Conservation (phyloP, 2,113 vertebrate genomes). For the Gulo gulo region DNA sequence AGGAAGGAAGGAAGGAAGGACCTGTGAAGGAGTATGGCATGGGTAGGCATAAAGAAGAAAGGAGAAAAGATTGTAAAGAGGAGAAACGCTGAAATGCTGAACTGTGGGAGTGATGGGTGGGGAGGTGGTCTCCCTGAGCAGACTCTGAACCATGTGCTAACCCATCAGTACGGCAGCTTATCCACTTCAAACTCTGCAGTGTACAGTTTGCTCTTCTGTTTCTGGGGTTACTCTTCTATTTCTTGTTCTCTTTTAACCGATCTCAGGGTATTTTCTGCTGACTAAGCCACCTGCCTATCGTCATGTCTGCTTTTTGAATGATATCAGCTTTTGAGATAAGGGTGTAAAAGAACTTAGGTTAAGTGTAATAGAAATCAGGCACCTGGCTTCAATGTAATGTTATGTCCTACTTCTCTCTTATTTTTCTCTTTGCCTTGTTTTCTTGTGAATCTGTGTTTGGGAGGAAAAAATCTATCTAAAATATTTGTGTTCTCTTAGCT, state of each 20-base stretch:
- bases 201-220: not conserved
- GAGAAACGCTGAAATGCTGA: not conserved
- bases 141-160: not conserved
- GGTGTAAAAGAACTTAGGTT: constrained; percentile 51
- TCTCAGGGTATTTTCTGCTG: not conserved
- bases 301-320: constrained; percentile 19
- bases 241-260: not conserved
- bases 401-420: not conserved
- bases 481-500: constrained; percentile 22
- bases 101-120: not conserved
- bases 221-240: not conserved
- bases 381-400: not conserved
- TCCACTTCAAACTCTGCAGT: not conserved
- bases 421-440: constrained; percentile 48
- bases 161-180: no score
- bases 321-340: constrained; percentile 38
- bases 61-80: not conserved
- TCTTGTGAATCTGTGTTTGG: constrained; percentile 46
- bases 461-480: constrained; percentile 25
- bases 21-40: accelerated
- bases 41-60: not conserved
- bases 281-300: not conserved
- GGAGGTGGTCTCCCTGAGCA: not conserved
- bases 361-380: constrained; percentile 39
- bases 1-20: not conserved